These are phyloP conservation scores for Desmophyllum pertusum DNA, from an alignment of 92 coral and sea anemone species.

Conservation along the genomic window DNA sequence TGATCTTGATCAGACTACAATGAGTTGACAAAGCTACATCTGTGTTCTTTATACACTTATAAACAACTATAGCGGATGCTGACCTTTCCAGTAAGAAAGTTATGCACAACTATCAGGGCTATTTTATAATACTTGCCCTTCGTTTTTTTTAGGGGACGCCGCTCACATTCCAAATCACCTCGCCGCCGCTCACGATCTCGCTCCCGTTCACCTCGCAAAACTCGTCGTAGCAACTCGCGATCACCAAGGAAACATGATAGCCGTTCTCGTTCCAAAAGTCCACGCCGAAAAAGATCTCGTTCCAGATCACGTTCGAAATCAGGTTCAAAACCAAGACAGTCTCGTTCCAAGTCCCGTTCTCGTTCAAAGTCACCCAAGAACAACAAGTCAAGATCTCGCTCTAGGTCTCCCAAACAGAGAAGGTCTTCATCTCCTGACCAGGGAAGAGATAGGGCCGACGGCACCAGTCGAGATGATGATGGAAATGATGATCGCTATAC, in stretches of 20 bases:
- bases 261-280: conserved; percentile 56
- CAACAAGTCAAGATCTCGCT: conserved; percentile 62
- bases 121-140: background rate
- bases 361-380: conserved; percentile 61
- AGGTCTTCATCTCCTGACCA: conserved; percentile 44
- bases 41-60: too few relatives aligned
- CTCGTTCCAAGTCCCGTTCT: conserved; percentile 64
- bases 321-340: conserved; percentile 66
- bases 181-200: conserved; percentile 62
- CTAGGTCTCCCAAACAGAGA: conserved; percentile 74
- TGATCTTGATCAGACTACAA: too few relatives aligned
- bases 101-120: too few relatives aligned
- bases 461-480: conserved; percentile 1
- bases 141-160: conserved; percentile 25
- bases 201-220: conserved; percentile 67
- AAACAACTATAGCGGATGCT: background rate
- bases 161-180: conserved; percentile 75
- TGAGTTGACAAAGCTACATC: too few relatives aligned
- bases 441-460: too few relatives aligned
- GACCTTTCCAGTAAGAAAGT: background rate
- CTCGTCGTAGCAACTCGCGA: conserved; percentile 41
- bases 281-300: conserved; percentile 65
- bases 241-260: conserved; percentile 60
- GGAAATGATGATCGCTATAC: conserved; percentile 6
- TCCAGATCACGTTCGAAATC: conserved; percentile 66